These are phyloP conservation scores for Aleadryas rufinucha DNA, from an alignment of 2,113 vertebrate genomes.

Conservation along the genomic window DNA sequence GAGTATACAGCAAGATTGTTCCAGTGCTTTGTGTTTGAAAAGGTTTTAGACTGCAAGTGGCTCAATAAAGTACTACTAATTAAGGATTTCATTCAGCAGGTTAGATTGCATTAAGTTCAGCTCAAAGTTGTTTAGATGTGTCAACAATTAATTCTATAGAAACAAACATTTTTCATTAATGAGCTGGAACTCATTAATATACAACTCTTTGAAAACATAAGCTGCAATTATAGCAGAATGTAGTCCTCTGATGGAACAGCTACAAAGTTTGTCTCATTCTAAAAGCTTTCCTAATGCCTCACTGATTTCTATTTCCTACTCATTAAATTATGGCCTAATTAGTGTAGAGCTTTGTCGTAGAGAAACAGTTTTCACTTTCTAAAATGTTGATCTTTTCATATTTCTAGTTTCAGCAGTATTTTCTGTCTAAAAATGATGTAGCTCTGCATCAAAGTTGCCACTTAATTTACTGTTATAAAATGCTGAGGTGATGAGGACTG, in stretches of 20 bases:
- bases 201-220: neutral
- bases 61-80: neutral
- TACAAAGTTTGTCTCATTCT: conserved; percentile 3
- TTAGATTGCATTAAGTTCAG: neutral
- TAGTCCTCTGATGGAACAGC: neutral
- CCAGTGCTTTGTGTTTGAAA: neutral
- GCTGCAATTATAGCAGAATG: neutral
- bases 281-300: conserved; percentile 17
- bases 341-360: neutral
- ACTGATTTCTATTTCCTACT: conserved; percentile 16
- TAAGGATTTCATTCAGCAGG: conserved; percentile 12
- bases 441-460: neutral
- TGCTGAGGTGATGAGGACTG: neutral
- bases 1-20: neutral
- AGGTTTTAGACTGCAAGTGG: neutral
- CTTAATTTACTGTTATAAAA: neutral
- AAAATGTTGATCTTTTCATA: neutral
- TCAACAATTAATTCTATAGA: neutral
- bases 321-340: conserved; percentile 44
- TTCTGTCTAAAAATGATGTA: neutral
- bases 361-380: conserved; percentile 19
- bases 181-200: neutral
- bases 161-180: conserved; percentile 19
- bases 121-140: conserved; percentile 9
- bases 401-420: neutral